Percentiles rank a stretch among this genome's conserved stretches.
Conservation (phyloP, 2,888 invertebrate species). For the Cylloceria caligata region DNA sequence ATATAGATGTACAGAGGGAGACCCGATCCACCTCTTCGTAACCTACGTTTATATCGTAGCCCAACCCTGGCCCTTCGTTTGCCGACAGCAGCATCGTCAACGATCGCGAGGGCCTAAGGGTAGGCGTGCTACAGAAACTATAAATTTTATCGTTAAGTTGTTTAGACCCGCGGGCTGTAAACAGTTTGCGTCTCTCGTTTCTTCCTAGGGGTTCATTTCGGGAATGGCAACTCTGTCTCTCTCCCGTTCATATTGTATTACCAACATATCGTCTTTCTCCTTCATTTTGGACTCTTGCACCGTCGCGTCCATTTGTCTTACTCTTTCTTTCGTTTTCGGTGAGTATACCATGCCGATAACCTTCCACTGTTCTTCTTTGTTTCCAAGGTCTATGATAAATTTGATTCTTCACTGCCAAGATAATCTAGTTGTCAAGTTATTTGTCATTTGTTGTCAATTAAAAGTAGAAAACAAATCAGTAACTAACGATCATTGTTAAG, state of each 20-base stretch:
- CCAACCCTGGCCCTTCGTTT: constrained; percentile 65
- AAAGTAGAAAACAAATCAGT: background rate
- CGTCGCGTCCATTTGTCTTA: constrained; percentile 8
- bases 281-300: constrained; percentile 8
- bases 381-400: constrained; percentile 16
- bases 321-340: background rate
- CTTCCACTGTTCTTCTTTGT: background rate
- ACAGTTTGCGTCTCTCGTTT: constrained; percentile 74
- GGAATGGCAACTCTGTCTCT: constrained; percentile 67
- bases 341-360: constrained; percentile 15
- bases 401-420: background rate
- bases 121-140: constrained; percentile 83
- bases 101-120: constrained; percentile 67
- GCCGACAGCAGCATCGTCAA: constrained; percentile 46
- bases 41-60: constrained; percentile 45
- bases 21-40: constrained; percentile 44
- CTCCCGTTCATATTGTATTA: constrained; percentile 41
- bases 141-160: constrained; percentile 85
- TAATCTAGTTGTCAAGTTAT: background rate
- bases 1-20: constrained; percentile 27
- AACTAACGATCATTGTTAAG: background rate
- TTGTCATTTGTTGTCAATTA: background rate
- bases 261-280: background rate
- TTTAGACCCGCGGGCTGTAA: constrained; percentile 83
- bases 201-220: constrained; percentile 77